Conservation (phyloP, 2,888 invertebrate genomes). For the Ferdinandea cuprea region DNA sequence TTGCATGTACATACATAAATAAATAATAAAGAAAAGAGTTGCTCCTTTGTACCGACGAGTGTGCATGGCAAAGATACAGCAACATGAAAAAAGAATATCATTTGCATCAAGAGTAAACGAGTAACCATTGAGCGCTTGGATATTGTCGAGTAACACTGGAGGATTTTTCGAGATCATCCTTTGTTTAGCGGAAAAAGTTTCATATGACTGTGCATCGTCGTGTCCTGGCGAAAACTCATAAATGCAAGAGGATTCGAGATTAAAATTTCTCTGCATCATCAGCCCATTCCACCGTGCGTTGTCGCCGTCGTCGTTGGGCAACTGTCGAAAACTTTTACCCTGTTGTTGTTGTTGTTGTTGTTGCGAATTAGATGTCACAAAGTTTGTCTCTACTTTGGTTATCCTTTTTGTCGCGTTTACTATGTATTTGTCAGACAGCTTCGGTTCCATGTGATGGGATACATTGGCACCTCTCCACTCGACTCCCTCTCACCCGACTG, state of each 20-base stretch:
- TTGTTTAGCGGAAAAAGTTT: conserved; percentile 42
- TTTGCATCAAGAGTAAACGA: conserved; percentile 48
- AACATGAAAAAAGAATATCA: conserved; percentile 10
- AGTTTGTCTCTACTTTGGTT: conserved; percentile 24
- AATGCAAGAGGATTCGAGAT: conserved; percentile 18
- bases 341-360: no score
- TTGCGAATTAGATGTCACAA: conserved; percentile 34
- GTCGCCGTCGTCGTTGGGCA: background rate
- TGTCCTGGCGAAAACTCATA: conserved; percentile 28
- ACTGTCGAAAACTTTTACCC: conserved; percentile 33
- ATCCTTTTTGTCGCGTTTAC: conserved; percentile 10
- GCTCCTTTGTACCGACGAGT: conserved; percentile 22
- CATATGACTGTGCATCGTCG: conserved; percentile 1
- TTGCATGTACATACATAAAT: background rate
- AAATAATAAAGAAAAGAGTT: background rate
- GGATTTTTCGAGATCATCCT: conserved; percentile 32
- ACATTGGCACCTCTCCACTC: no score
- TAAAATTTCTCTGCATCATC: no score
- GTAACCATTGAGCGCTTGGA: conserved; percentile 40
- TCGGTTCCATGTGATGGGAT: background rate
- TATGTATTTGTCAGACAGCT: conserved; percentile 29
- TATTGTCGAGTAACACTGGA: conserved; percentile 6
- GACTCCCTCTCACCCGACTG: background rate
- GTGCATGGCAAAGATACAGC: background rate
- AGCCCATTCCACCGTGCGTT: background rate